Base-by-base conservation (phyloP, 2,113 vertebrate genomes). In the Megaceryle torquata region DNA sequence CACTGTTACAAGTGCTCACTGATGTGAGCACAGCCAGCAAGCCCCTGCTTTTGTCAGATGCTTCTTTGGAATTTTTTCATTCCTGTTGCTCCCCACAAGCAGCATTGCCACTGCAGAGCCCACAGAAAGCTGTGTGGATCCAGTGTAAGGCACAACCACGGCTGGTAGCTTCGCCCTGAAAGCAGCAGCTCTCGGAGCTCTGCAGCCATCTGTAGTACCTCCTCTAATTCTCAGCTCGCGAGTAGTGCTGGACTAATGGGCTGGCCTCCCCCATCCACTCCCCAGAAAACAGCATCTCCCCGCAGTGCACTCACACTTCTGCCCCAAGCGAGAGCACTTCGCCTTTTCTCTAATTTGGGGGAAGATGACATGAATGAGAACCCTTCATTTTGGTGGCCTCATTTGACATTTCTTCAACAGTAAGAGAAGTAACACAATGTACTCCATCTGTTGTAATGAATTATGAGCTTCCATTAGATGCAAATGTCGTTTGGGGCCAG, bases 121-220 rank as follows among this genome's bases (percentile, higher is more conserved):
- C 74, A 33, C 26, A 26, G 33, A 56, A 29, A 33, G 11, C 37
- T 21, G 29, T 6, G n/a, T 13, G 11, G 11, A 16, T 2, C 13
- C 51, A 77, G 69, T 0, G 0, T 44, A 39, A 43, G 53, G n/a
- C 25, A 28, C 33, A 48, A 31, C 0, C 4, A 16, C 25, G 35
- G 14, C 61, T 24, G 22, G 54, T 46, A 83, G 56, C 48, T 82
- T 41, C 1, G 2, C 50, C 26, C 25, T 16, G 37, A 57, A 63
- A 67, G 46, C 68, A 69, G 51, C 31, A 76, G 43, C 50, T 88
- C 43, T 9, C 57, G 59, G 39, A 83, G 44, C 33, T 39, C 54
- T 5, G 9, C 43, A 56, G 4, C 9, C 28, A 43, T 5, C 67
- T 72, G 29, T 56, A 80, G 11, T 7, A 28, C 11, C 41, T 56